Evolutionary conservation across 37 sponge, comb jelly and placozoan species (phyloP).

Genomic region (Cladorhizidae sp.): DNA sequence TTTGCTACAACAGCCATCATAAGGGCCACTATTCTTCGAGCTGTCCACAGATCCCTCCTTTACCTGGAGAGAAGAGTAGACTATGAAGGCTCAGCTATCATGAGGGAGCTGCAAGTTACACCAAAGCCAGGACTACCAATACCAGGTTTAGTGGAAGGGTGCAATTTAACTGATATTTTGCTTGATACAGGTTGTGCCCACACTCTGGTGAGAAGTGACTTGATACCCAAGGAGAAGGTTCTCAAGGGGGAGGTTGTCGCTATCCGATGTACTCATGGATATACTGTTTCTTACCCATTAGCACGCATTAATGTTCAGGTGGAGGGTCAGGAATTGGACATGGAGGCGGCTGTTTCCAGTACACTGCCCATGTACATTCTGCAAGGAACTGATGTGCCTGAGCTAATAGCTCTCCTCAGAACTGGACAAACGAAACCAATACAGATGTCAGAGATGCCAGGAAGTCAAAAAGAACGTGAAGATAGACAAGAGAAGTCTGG

Average conservation of each 20-base stretch:
- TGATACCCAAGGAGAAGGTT: slow-evolving; percentile 34
- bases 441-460: no score
- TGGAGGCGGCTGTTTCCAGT: slow-evolving; percentile 36
- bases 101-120: background rate
- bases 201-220: slow-evolving; percentile 37
- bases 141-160: slow-evolving; percentile 6
- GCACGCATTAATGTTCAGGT: slow-evolving; percentile 23
- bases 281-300: slow-evolving; percentile 32
- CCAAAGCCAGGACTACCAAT: background rate
- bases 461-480: no score
- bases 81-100: background rate
- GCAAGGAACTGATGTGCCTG: slow-evolving; percentile 45
- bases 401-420: background rate
- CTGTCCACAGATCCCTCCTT: slow-evolving; percentile 6
- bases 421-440: background rate
- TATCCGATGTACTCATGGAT: slow-evolving; percentile 56
- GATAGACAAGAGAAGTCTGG: no score
- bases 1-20: slow-evolving; percentile 23
- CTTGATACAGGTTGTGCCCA: slow-evolving; percentile 34
- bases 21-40: slow-evolving; percentile 14
- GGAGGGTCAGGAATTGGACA: background rate
- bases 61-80: background rate
- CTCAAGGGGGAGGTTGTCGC: slow-evolving; percentile 28
- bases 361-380: slow-evolving; percentile 40
- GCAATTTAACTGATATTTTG: slow-evolving; percentile 1